A percentile compares a stretch with the other conserved stretches of the same genome.
phyloP scores from a whole-genome alignment of 2,113 vertebrate species.

The Perccottus glenii region DNA sequence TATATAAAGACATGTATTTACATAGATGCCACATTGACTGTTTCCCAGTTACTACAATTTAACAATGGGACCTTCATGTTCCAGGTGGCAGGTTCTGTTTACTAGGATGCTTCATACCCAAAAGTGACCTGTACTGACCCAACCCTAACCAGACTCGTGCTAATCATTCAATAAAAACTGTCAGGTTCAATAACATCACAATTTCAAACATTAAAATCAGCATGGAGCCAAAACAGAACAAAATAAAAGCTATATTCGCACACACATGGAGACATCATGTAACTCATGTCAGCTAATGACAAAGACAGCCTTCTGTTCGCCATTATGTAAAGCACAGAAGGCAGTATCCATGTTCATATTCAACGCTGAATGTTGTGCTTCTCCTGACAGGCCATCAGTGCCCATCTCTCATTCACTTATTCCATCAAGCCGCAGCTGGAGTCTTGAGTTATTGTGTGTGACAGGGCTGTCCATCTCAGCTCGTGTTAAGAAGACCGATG shows the following conservation, averaged over 20 bases:
- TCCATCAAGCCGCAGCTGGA: constrained; percentile 28
- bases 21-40: too few relatives aligned
- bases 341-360: constrained; percentile 4
- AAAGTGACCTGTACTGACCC: too few relatives aligned
- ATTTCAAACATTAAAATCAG: too few relatives aligned
- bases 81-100: too few relatives aligned
- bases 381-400: constrained; percentile 35
- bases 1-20: too few relatives aligned
- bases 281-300: background rate
- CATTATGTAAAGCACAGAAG: background rate
- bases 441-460: constrained; percentile 40
- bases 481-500: constrained; percentile 21
- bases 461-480: constrained; percentile 41
- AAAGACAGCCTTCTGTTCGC: background rate
- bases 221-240: too few relatives aligned
- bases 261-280: background rate
- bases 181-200: too few relatives aligned
- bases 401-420: constrained; percentile 46
- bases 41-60: too few relatives aligned
- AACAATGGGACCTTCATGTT: too few relatives aligned
- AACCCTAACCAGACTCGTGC: too few relatives aligned
- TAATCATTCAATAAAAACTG: too few relatives aligned
- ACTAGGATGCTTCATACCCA: too few relatives aligned
- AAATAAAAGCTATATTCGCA: background rate
- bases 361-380: constrained; percentile 18